Evolutionary conservation across 2,888 invertebrate species (phyloP).

Genomic region (Chalcosyrphus nemorum): DNA sequence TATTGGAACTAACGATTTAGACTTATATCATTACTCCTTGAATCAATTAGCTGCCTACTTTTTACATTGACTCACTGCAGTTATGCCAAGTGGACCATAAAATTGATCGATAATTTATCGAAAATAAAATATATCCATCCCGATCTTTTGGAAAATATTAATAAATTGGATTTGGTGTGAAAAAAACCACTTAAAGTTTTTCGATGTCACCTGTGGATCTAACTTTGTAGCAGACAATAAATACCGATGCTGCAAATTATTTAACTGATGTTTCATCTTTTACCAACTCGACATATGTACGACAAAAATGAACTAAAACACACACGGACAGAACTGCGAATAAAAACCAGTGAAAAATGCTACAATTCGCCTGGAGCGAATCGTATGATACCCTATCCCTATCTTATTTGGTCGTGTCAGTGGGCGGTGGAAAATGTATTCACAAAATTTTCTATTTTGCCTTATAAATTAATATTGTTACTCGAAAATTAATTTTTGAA

Average conservation of each 20-base stretch:
- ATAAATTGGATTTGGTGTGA: too few relatives aligned
- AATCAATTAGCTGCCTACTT: not conserved
- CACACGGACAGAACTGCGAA: conserved; percentile 9
- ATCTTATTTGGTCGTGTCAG: too few relatives aligned
- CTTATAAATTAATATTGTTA: too few relatives aligned
- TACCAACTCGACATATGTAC: conserved; percentile 1
- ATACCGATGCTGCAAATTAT: conserved; percentile 5
- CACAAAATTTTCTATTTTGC: too few relatives aligned
- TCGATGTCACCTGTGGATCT: not conserved
- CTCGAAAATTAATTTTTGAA: too few relatives aligned
- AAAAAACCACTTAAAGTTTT: not conserved
- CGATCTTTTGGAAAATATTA: too few relatives aligned
- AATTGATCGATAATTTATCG: too few relatives aligned
- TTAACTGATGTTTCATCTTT: not conserved
- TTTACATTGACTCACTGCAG: not conserved
- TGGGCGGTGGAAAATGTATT: too few relatives aligned
- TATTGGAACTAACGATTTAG: not conserved
- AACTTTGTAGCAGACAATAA: not conserved
- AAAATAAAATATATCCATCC: too few relatives aligned
- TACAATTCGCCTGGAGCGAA: too few relatives aligned
- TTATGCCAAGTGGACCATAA: not conserved
- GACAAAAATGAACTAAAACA: not conserved
- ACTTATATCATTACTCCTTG: not conserved
- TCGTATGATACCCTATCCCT: too few relatives aligned
- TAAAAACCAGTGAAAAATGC: too few relatives aligned